These are phyloP conservation scores for Drosophila obscura DNA, from an alignment of 1,140 invertebrate species.

Conservation along the genomic window DNA sequence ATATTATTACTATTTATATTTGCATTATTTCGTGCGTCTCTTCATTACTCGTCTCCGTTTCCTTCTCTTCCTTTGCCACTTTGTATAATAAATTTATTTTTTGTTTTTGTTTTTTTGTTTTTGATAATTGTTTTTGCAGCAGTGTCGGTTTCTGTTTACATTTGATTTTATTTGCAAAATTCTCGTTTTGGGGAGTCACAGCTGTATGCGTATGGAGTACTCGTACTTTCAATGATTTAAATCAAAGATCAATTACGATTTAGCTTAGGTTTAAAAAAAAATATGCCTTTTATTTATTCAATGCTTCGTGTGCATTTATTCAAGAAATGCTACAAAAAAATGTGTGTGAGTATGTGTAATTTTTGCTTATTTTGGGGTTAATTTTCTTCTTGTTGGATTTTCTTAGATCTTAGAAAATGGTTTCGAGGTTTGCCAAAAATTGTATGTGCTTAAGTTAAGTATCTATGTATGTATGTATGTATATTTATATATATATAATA, in stretches of 20 bases:
- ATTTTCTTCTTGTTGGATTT: constrained; percentile 8
- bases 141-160: constrained; percentile 9
- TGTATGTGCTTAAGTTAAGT: constrained; percentile 43
- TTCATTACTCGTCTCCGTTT: neutral
- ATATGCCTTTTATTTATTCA: constrained; percentile 32
- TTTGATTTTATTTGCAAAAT: constrained; percentile 26
- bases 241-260: constrained; percentile 35
- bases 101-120: constrained; percentile 9
- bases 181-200: neutral
- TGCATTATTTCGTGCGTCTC: constrained; percentile 31
- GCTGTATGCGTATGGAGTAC: constrained; percentile 7
- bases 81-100: constrained; percentile 5
- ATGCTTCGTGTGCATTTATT: constrained; percentile 47
- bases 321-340: constrained; percentile 53
- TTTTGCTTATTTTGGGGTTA: constrained; percentile 11
- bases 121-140: constrained; percentile 28
- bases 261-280: constrained; percentile 48
- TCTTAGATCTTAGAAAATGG: constrained; percentile 44
- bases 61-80: constrained; percentile 7
- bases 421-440: constrained; percentile 37
- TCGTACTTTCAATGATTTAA: constrained; percentile 11
- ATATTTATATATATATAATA: neutral
- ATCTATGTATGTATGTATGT: constrained; percentile 34
- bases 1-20: constrained; percentile 74
- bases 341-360: neutral